These are phyloP conservation scores for Phoenicopterus ruber DNA, from an alignment of 2,113 vertebrate genomes.

Conservation along the genomic window DNA sequence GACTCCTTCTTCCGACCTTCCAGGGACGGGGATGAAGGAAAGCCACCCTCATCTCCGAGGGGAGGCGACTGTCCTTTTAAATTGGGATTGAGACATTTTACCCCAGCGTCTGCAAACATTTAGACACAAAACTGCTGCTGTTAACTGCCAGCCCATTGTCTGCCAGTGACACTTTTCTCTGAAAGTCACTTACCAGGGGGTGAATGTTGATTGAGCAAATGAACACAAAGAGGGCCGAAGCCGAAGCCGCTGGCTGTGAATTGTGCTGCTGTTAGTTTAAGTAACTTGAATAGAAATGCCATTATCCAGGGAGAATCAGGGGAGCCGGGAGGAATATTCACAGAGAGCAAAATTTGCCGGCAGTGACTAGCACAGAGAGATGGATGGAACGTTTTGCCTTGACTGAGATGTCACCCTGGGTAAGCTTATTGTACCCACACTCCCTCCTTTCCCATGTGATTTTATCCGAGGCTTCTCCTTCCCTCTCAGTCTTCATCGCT, in stretches of 20 bases:
- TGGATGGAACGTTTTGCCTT: not conserved
- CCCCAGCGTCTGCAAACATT: conserved; percentile 74
- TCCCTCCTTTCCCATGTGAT: not conserved
- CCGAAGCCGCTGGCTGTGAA: conserved; percentile 42
- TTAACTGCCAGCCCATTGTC: conserved; percentile 74
- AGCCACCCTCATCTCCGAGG: not conserved
- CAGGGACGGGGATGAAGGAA: not conserved
- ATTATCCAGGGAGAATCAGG: conserved; percentile 36
- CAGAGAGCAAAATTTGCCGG: conserved; percentile 2
- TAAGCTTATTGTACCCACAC: not conserved
- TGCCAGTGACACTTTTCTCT: conserved; percentile 64
- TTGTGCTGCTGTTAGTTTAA: conserved; percentile 71
- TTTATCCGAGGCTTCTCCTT: not conserved
- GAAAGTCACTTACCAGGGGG: conserved; percentile 62
- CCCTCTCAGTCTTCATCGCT: not conserved
- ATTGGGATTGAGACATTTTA: conserved; percentile 67
- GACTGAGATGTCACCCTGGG: not conserved
- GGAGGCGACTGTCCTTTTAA: conserved; percentile 52
- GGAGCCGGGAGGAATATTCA: conserved; percentile 20
- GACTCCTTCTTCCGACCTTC: not conserved
- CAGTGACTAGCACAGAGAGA: not conserved
- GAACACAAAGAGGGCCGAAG: conserved; percentile 47
- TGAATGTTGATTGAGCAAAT: conserved; percentile 60
- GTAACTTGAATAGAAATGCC: conserved; percentile 66
- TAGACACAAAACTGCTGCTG: conserved; percentile 60